phyloP scores from a whole-genome alignment of 2,113 vertebrate species.

The Formicarius rufipectus region DNA sequence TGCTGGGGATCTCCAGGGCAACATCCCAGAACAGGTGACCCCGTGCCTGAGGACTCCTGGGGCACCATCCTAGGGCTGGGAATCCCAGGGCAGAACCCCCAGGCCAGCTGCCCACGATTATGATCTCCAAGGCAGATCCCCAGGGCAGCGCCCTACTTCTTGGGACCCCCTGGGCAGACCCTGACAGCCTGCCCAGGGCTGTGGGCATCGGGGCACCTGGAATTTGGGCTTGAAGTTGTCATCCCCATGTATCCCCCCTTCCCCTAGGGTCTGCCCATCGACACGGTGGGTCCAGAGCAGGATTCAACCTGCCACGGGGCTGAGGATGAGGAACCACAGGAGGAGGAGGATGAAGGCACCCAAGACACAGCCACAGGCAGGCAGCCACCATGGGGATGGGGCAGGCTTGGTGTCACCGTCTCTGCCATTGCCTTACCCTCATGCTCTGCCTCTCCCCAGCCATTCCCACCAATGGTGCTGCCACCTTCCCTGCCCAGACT shows the following conservation, averaged over 20 bases:
- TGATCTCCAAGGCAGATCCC: background rate
- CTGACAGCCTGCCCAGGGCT: background rate
- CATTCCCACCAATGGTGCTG: rapidly evolving
- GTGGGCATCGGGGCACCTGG: background rate
- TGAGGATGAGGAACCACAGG: background rate
- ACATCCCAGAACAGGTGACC: background rate
- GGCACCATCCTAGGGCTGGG: background rate
- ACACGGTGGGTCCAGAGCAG: conserved; percentile 42
- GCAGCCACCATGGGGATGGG: background rate
- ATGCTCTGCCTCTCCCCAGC: background rate
- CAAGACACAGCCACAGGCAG: background rate
- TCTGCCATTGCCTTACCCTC: background rate
- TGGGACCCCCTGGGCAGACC: background rate
- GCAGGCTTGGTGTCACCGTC: no score
- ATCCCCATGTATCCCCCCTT: background rate
- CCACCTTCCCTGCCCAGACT: background rate
- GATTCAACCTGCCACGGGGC: background rate
- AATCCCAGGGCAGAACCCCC: background rate
- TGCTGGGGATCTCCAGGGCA: background rate
- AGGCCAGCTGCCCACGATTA: background rate
- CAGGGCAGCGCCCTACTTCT: background rate
- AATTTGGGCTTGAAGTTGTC: background rate
- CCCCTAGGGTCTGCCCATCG: conserved; percentile 56
- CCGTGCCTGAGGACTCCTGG: background rate
- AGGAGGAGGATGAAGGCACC: background rate